Percentiles rank a stretch among this genome's conserved stretches.
Evolutionary conservation across 1,140 invertebrate species (phyloP).

Genomic region (Phthorimaea operculella): DNA sequence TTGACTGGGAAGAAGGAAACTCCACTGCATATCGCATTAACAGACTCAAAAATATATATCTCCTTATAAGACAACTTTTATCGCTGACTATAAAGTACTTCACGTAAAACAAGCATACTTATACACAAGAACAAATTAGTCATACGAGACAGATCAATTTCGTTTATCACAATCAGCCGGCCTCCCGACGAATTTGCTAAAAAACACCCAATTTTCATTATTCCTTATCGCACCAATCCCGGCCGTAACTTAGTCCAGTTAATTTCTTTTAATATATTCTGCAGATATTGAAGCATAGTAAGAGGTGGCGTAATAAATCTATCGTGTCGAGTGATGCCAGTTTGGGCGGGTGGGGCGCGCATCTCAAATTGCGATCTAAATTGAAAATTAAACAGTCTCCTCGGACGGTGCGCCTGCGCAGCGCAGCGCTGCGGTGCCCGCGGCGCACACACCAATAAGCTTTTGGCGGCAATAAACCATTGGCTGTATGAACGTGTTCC

Average conservation of each 20-base stretch:
- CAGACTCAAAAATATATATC: too few relatives aligned
- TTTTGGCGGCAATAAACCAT: conserved; percentile 3
- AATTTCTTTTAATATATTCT: conserved; percentile 61
- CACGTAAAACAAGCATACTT: conserved; percentile 27
- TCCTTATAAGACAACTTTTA: too few relatives aligned
- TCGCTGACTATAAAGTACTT: neutral
- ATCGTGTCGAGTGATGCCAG: conserved; percentile 47
- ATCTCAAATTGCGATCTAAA: conserved; percentile 70
- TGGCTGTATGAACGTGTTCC: neutral
- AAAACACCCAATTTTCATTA: conserved; percentile 57
- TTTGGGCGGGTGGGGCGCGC: conserved; percentile 49
- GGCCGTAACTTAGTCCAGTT: conserved; percentile 54
- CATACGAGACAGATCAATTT: conserved; percentile 54
- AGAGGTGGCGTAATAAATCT: conserved; percentile 55
- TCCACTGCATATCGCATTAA: too few relatives aligned
- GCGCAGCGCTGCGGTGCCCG: conserved; percentile 6
- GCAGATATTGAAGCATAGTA: conserved; percentile 33
- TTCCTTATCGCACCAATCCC: conserved; percentile 44
- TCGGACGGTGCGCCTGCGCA: conserved; percentile 25
- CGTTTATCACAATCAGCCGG: conserved; percentile 49
- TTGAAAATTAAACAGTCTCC: conserved; percentile 68
- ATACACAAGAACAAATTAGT: conserved; percentile 35
- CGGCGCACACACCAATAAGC: conserved; percentile 3
- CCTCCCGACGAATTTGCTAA: conserved; percentile 52
- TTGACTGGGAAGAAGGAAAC: too few relatives aligned